Conservation (phyloP, 2,797 vertebrate species). For the Spinus olivaceus region DNA sequence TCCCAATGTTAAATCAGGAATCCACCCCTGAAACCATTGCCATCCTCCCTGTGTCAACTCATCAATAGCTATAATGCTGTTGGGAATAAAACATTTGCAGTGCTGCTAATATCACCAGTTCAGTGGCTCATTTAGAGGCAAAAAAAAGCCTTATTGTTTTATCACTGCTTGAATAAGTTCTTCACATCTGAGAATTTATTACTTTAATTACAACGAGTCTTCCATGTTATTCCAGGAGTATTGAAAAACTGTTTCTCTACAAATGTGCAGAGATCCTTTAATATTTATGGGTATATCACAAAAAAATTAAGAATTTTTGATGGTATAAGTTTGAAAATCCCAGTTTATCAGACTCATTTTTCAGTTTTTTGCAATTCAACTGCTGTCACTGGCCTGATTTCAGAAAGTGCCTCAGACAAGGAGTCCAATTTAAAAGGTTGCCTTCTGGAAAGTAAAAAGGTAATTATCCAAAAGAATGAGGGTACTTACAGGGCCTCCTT, state of each 20-base stretch:
- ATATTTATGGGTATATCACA: background rate
- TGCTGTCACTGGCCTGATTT: background rate
- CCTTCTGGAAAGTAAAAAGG: background rate
- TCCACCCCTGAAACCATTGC: background rate
- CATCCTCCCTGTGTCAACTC: background rate
- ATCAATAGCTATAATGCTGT: background rate
- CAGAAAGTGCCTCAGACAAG: background rate
- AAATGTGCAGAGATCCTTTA: background rate
- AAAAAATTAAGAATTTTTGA: background rate
- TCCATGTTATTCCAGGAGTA: background rate
- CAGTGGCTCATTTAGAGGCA: background rate
- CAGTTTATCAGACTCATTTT: background rate
- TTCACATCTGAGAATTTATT: constrained; percentile 3
- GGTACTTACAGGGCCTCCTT: background rate
- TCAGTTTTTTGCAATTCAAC: background rate
- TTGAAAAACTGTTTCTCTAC: background rate
- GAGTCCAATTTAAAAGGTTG: background rate
- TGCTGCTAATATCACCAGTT: background rate
- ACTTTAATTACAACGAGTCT: background rate
- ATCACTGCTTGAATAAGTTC: background rate
- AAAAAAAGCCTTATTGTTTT: background rate
- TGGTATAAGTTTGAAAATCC: background rate
- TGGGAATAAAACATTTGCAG: background rate
- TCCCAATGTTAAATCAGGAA: background rate
- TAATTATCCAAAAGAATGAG: background rate